Conservation (phyloP, 2,888 invertebrate genomes). For the Drosophila neonasuta region DNA sequence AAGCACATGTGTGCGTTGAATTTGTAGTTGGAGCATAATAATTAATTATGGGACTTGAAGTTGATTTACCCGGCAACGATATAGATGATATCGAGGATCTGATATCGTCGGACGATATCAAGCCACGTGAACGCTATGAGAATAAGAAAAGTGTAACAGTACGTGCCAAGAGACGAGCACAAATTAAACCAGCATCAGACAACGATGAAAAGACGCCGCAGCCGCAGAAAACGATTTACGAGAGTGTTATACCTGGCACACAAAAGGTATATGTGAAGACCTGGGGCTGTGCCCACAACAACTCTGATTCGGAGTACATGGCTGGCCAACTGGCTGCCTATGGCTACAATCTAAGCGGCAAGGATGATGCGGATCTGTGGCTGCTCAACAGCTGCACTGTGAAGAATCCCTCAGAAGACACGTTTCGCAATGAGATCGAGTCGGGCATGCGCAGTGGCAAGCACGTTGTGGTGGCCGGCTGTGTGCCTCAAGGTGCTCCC, state of each 20-base stretch:
- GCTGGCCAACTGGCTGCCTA: constrained; percentile 94
- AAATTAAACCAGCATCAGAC: constrained; percentile 37
- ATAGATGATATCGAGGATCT: constrained; percentile 93
- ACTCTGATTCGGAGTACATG: constrained; percentile 99
- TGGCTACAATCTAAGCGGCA: constrained; percentile 93
- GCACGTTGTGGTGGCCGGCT: constrained; percentile 97
- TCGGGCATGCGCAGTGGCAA: constrained; percentile 89
- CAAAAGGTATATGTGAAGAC: constrained; percentile 94
- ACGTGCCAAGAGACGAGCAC: constrained; percentile 84
- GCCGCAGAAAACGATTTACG: constrained; percentile 81
- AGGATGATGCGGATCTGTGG: constrained; percentile 94
- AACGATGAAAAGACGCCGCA: constrained; percentile 8
- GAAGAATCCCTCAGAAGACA: constrained; percentile 98
- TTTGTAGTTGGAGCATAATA: background rate
- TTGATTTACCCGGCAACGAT: constrained; percentile 62
- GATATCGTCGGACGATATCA: constrained; percentile 90
- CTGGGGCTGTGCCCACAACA: constrained; percentile 99
- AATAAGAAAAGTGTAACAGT: constrained; percentile 88
- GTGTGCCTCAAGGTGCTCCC: constrained; percentile 97
- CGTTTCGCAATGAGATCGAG: constrained; percentile 94
- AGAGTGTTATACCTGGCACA: constrained; percentile 87
- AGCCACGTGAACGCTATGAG: constrained; percentile 89
- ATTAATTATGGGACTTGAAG: constrained; percentile 48
- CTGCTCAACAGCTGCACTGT: constrained; percentile 98
- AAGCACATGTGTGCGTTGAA: constrained; percentile 55